Base-by-base conservation (phyloP, 1,140 invertebrate species). In the Archivesica marissinica region DNA sequence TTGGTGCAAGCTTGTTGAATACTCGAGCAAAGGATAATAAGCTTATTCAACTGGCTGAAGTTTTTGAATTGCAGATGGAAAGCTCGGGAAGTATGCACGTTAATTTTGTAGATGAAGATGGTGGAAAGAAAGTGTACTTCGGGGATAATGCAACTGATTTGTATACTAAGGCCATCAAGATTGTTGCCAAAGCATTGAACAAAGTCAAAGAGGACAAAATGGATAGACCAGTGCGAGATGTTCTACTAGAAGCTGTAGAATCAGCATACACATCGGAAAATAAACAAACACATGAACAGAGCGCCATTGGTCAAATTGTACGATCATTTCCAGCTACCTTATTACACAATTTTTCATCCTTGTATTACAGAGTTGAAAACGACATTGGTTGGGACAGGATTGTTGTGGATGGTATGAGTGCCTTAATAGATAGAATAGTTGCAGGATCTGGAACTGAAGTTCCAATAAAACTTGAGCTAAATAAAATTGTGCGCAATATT, bases 401-500 rank as follows among this genome's bases (percentile, higher is more conserved):
- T 54, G 15, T 91, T 54, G 54, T 89, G 30, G 89, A 89, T 86
- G 90, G 90, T 23, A 80, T 90, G 76, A 86, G 84, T 35, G 87
- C 87, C 72, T 28, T 91, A 50, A 2, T 88, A 50, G 82, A 85
- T 38, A 66, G 74, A 68, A 85, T 85, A 38, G 82, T 90, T 35
- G 64, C 85, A 28, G 88, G 88, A 70, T 76, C 75, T n/a, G 68
- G 74, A 15, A 75, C 85, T 15, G 90, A 91, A 50, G 23, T 59
- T 0, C 89, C 90, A 0, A 28, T 91, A 13, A 85, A 91, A 50
- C 50, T 90, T 20, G 75, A 86, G 28, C 59, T 90, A 39, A 86
- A 84, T 13, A 90, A 88, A 64, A 82, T 86, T n/a, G 89, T 88
- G 6, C 50, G 88, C 44, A 89, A 91, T 47, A 85, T 91, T n/a